Evolutionary conservation across 2,888 invertebrate species (phyloP), one percentile per base, ranked within the genome.

Genomic region (Hymenopus coronatus): DNA sequence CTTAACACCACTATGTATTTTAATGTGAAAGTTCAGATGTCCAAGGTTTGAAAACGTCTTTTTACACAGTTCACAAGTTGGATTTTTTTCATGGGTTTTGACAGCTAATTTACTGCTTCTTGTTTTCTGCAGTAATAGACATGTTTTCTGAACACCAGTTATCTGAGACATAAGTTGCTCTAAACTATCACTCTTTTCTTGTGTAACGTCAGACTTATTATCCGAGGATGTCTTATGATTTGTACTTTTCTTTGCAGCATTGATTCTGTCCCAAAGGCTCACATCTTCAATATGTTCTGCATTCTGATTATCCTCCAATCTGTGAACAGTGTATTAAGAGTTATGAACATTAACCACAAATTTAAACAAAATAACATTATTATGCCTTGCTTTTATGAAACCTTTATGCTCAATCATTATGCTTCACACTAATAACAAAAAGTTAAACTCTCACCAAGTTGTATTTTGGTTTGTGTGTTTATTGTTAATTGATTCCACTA

Each of bases 1-100:
- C 70, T 92, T 92, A 85, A 92, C 92, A 0, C 92, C 93, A 12
- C 90, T 90, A 85, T 93, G 93, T 54, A 92, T 91, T 14, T 91
- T 91, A 89, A 91, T 91, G 88, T 93, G 93, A 20, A 92, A 92
- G 12, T 92, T 92, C 3, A 93, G 90, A 91, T 89, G 84, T 12
- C 84, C 30, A 15, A 81, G 88, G 33, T 85, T 89, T 8, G 86
- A 54, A 82, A 89, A 89, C 14, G 83, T 87, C 70, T 88, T 87
- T 33, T 28, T 46, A 82, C 89, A 89, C 54, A 88, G 40, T 2
- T 28, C 20, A 83, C 89, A 89, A 15, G 88, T 85, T 20, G 54
- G 89, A 46, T 20, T 28, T 28, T 25, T 27, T 9, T 33, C 28
- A 46, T 28, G n/a, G 20, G 81, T n/a, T 70, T 70, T 70, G 6